Percentiles rank a stretch among this genome's conserved stretches.
Evolutionary conservation across 2,888 invertebrate species (phyloP).

Genomic region (Agapetus fuscipes): DNA sequence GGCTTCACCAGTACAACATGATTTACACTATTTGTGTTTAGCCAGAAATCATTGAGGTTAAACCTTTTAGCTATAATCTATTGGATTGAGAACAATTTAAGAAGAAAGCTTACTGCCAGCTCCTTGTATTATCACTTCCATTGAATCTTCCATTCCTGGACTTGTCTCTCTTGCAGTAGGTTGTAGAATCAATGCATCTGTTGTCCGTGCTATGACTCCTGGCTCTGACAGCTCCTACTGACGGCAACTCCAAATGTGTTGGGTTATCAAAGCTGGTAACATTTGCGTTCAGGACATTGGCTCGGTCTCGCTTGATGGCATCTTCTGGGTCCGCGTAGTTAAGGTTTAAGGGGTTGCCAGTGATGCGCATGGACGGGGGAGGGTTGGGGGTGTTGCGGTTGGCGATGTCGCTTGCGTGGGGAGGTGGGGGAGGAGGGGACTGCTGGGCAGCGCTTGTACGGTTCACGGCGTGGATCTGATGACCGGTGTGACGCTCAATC

Average conservation of each 20-base stretch:
- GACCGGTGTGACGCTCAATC: conserved; percentile 42
- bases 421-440: conserved; percentile 12
- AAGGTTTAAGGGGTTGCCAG: conserved; percentile 63
- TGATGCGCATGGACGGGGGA: conserved; percentile 58
- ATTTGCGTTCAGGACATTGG: conserved; percentile 24
- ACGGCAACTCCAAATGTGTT: conserved; percentile 59
- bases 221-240: conserved; percentile 34
- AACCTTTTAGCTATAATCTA: too few species aligned
- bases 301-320: conserved; percentile 36
- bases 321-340: conserved; percentile 61
- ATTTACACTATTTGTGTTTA: too few species aligned
- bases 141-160: conserved; percentile 30
- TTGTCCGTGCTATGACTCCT: conserved; percentile 23
- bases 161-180: conserved; percentile 58
- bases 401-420: conserved; percentile 24
- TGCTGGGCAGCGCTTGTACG: conserved; percentile 29
- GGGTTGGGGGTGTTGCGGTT: conserved; percentile 32
- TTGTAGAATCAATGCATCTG: conserved; percentile 52
- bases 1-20: too few species aligned
- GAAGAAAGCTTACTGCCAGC: conserved; percentile 39
- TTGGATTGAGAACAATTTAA: too few species aligned
- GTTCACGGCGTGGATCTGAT: conserved; percentile 39
- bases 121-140: conserved; percentile 28
- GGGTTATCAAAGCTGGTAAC: conserved; percentile 68
- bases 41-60: too few species aligned